Conservation (phyloP, 1,140 invertebrate species). For the Ostrea denselamellosa region DNA sequence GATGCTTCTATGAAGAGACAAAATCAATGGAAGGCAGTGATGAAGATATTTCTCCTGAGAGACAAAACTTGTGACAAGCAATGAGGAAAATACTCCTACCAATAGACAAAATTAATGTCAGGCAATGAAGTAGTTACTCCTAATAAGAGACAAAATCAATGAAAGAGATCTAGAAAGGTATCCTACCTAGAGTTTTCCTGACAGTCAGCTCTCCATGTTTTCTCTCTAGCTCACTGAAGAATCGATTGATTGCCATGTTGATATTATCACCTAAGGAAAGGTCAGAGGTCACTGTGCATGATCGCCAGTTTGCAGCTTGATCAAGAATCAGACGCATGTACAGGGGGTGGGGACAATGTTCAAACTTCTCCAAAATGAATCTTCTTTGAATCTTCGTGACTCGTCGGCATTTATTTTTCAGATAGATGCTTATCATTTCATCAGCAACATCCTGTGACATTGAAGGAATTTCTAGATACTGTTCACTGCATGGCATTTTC, state of each 20-base stretch:
- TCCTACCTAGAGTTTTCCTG: conserved; percentile 83
- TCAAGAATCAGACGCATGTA: conserved; percentile 66
- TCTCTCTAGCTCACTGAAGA: conserved; percentile 65
- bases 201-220: conserved; percentile 67
- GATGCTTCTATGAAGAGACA: too few species aligned
- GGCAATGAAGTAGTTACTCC: too few species aligned
- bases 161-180: background rate
- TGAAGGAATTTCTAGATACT: conserved; percentile 58
- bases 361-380: conserved; percentile 57
- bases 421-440: conserved; percentile 56
- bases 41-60: too few species aligned
- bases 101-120: too few species aligned
- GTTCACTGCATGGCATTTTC: conserved; percentile 43
- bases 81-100: too few species aligned
- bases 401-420: conserved; percentile 54
- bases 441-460: conserved; percentile 56
- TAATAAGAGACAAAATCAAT: too few species aligned
- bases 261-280: conserved; percentile 55
- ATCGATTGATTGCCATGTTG: conserved; percentile 60
- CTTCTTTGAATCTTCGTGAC: conserved; percentile 62
- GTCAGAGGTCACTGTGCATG: conserved; percentile 51
- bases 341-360: conserved; percentile 59
- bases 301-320: conserved; percentile 64
- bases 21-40: too few species aligned
- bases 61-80: too few species aligned